A percentile compares a stretch with the other conserved stretches of the same genome.
Evolutionary conservation across 2,113 vertebrate genomes (phyloP).

Genomic region (Cyanistes caeruleus): DNA sequence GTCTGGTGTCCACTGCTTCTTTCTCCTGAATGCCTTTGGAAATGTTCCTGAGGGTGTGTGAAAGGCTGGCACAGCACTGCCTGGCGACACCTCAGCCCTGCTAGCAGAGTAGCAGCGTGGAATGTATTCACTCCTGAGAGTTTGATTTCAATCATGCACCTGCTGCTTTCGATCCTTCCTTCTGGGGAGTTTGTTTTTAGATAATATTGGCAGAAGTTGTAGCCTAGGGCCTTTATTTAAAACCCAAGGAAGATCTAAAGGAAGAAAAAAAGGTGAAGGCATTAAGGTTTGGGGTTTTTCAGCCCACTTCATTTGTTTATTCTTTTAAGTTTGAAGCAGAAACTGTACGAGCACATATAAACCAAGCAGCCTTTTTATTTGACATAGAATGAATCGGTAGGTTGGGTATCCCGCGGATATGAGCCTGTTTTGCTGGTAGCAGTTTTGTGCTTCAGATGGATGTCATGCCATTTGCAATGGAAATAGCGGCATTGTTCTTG

Average conservation of each 20-base stretch:
- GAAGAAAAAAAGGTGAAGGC: not conserved
- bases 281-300: not conserved
- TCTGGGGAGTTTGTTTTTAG: conserved; percentile 57
- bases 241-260: not conserved
- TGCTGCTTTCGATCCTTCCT: conserved; percentile 74
- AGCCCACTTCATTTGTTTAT: conserved; percentile 39
- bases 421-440: conserved; percentile 32
- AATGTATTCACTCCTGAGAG: conserved; percentile 43
- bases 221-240: conserved; percentile 52
- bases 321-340: conserved; percentile 19
- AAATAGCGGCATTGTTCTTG: conserved; percentile 46
- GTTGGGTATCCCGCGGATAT: not conserved
- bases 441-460: conserved; percentile 51
- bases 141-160: conserved; percentile 68
- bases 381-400: fast-evolving
- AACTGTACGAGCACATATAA: not conserved
- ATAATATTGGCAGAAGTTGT: conserved; percentile 56
- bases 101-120: not conserved
- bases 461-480: conserved; percentile 60
- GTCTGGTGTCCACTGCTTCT: not conserved
- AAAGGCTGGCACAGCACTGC: conserved; percentile 1
- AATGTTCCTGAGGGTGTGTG: not conserved
- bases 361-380: not conserved
- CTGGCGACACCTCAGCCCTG: not conserved
- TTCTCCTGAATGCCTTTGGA: not conserved